Percentiles rank a stretch among this genome's conserved stretches.
Conservation (phyloP, 2,888 invertebrate genomes). For the Pasiphila rectangulata region DNA sequence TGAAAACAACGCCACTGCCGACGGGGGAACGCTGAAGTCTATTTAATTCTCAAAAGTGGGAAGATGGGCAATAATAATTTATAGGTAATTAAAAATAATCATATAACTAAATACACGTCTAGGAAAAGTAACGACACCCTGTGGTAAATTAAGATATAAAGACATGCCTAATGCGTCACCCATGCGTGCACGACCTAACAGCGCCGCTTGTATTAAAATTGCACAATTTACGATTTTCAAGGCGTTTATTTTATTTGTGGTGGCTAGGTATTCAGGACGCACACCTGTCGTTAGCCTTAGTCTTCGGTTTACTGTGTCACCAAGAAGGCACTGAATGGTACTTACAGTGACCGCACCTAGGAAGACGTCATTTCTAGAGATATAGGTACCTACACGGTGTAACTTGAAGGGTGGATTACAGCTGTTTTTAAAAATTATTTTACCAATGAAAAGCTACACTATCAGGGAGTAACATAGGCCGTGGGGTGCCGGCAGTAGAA, state of each 20-base stretch:
- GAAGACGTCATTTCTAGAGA: conserved; percentile 16
- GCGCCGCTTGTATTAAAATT: conserved; percentile 26
- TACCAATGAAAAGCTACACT: too few species aligned
- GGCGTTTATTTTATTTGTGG: conserved; percentile 13
- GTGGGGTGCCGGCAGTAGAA: too few species aligned
- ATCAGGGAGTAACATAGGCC: too few species aligned
- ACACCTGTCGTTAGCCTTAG: conserved; percentile 29
- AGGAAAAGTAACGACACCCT: background rate
- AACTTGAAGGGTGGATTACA: background rate
- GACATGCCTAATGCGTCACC: conserved; percentile 19
- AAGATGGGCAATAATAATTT: too few species aligned
- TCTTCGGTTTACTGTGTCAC: conserved; percentile 7
- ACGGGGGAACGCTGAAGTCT: too few species aligned
- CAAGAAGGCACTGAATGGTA: background rate
- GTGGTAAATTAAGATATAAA: conserved; percentile 11
- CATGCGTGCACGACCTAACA: conserved; percentile 34
- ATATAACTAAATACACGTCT: too few species aligned
- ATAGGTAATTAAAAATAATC: too few species aligned
- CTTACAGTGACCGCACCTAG: background rate
- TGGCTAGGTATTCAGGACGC: conserved; percentile 41
- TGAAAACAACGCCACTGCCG: too few species aligned
- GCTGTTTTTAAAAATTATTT: too few species aligned
- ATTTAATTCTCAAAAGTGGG: too few species aligned
- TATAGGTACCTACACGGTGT: background rate
- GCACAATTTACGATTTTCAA: conserved; percentile 33